phyloP scores from a whole-genome alignment of 1,140 invertebrate species.

The Diuraphis noxia region DNA sequence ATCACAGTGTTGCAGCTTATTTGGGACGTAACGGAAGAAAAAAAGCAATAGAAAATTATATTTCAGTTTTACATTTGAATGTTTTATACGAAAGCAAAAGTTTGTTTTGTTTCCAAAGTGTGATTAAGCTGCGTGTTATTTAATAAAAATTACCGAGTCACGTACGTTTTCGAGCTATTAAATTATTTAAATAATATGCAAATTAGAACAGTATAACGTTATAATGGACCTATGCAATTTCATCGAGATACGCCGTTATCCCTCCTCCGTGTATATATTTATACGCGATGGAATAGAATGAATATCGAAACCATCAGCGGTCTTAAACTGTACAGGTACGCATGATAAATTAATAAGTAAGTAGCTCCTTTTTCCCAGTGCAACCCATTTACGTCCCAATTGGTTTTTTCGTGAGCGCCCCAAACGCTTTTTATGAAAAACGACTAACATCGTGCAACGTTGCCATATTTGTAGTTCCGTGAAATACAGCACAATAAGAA shows the following conservation, averaged over 20 bases:
- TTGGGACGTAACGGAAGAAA: not conserved
- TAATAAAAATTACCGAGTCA: slow-evolving; percentile 4
- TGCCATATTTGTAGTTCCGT: not conserved
- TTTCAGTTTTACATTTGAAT: not conserved
- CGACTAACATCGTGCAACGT: not conserved
- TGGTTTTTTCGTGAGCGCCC: not conserved
- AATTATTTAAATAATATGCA: slow-evolving; percentile 26
- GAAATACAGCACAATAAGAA: too few species aligned
- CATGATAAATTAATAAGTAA: not conserved
- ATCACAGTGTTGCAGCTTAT: not conserved
- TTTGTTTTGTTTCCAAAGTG: not conserved
- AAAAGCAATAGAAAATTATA: slow-evolving; percentile 5
- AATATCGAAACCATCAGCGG: not conserved
- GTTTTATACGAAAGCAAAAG: not conserved
- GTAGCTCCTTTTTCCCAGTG: not conserved
- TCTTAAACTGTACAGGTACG: not conserved
- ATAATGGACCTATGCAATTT: not conserved
- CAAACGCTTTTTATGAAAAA: not conserved
- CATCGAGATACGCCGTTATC: not conserved
- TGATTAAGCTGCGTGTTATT: not conserved
- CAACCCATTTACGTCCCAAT: not conserved
- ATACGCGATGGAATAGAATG: not conserved
- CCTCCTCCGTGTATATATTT: not conserved
- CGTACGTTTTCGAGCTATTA: not conserved
- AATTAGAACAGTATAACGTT: not conserved